These are phyloP conservation scores for Chlamydotis undulata DNA, from an alignment of 2,113 vertebrate species.

Conservation along the genomic window DNA sequence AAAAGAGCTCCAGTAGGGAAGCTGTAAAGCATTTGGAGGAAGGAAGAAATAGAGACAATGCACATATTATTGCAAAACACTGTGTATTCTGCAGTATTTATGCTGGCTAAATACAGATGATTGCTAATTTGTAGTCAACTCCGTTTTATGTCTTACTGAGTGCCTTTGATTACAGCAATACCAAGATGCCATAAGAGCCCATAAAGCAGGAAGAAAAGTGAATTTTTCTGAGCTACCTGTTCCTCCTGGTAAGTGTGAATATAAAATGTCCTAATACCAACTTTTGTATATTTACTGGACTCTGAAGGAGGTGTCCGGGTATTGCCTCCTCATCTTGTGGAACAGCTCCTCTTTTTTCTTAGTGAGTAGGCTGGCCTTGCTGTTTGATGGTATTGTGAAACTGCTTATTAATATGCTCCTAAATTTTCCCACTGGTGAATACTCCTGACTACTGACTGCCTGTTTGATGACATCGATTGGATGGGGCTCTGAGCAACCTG, in stretches of 20 bases:
- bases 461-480: neutral
- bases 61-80: neutral
- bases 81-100: neutral
- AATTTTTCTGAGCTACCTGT: conserved; percentile 90
- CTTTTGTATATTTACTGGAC: neutral
- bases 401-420: neutral
- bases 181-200: conserved; percentile 88
- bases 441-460: neutral
- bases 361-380: neutral
- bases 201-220: conserved; percentile 87
- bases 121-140: neutral
- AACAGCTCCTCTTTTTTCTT: neutral
- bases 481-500: no score
- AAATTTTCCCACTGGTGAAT: neutral
- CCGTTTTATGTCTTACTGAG: neutral
- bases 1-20: neutral
- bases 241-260: conserved; percentile 85
- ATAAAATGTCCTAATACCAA: neutral
- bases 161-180: conserved; percentile 87
- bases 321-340: neutral
- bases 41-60: neutral
- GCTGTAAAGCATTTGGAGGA: neutral
- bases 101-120: neutral
- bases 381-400: neutral
- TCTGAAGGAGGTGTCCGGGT: neutral